Base-by-base conservation (phyloP, 2,888 invertebrate species). In the Amorpha juglandis region DNA sequence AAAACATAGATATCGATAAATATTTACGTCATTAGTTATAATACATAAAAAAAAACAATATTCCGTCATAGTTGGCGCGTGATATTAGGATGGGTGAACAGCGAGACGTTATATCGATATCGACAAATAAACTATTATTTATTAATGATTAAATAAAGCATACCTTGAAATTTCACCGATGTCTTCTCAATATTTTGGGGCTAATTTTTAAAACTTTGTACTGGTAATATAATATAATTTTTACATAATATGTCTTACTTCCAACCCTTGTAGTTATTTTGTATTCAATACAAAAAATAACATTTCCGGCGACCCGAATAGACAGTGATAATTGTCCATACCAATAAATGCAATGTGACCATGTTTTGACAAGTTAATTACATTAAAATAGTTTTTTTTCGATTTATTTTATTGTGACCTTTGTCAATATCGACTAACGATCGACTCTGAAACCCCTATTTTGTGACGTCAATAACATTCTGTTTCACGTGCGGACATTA, bases 21-120 rank as follows among this genome's bases (percentile, higher is more conserved):
- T 16, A 42, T 58, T 55, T 21, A 38, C 58, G 42, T 58, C 58
- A 58, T 19, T 58, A 58, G 38, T 42, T 19, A 42, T 16, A 55
- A 21, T 33, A 21, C 6, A n/a, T n/a, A n/a, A n/a, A 53, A 53
- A 38, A 16, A 58, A 42, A 55, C 55, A 42, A 58, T 53, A 53
- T 12, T 58, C 16, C 9, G 42, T 42, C 58, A 19, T 19, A 42
- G 19, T 42, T 16, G n/a, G 16, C 16, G 16, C 42, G 16, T 38
- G 19, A 58, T 38, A 58, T 42, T 8, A 38, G 42, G 19, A 42
- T 42, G 38, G 19, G 11, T 38, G 1, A 3, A 0, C 0, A 19
- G 38, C 4, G 55, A 14, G 8, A 27, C 9, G 6, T 58, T 58
- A 12, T 42, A n/a, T 38, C 35, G 11, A 58, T 4, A 19, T 58